phyloP scores from a whole-genome alignment of 2,888 invertebrate genomes.

The Polydesmus complanatus region DNA sequence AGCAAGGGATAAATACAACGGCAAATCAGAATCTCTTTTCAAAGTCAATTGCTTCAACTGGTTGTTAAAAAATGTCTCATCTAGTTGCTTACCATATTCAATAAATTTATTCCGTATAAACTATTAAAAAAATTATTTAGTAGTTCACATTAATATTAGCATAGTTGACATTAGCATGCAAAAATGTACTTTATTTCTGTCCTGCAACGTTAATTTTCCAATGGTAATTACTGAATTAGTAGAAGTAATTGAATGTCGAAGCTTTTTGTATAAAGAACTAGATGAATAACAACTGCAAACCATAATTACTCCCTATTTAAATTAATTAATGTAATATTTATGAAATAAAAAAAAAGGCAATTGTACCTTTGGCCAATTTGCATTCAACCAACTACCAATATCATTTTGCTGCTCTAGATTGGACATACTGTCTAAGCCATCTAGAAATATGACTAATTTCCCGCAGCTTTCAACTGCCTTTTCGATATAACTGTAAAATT shows the following conservation, averaged over 20 bases:
- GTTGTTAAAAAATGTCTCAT: conserved; percentile 34
- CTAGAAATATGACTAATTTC: conserved; percentile 29
- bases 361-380: conserved; percentile 27
- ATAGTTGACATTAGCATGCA: background rate
- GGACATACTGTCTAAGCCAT: conserved; percentile 31
- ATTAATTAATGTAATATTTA: background rate
- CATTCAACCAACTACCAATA: conserved; percentile 31
- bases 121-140: conserved; percentile 13
- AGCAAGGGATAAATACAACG: conserved; percentile 32
- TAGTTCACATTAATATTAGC: background rate
- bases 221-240: background rate
- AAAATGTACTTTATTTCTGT: conserved; percentile 3
- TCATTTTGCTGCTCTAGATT: conserved; percentile 26
- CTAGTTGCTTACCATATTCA: conserved; percentile 30
- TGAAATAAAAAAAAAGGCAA: background rate
- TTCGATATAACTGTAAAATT: background rate
- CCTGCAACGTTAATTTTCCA: background rate
- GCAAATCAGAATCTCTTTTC: conserved; percentile 33
- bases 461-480: background rate
- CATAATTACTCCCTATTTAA: conserved; percentile 17
- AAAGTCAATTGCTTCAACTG: conserved; percentile 32
- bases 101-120: conserved; percentile 24
- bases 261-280: conserved; percentile 24
- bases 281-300: conserved; percentile 25
- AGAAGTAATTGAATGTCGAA: conserved; percentile 19